Evolutionary conservation across 2,113 vertebrate species (phyloP), one percentile per base, ranked within the genome.

Genomic region (Enhydra lutris): DNA sequence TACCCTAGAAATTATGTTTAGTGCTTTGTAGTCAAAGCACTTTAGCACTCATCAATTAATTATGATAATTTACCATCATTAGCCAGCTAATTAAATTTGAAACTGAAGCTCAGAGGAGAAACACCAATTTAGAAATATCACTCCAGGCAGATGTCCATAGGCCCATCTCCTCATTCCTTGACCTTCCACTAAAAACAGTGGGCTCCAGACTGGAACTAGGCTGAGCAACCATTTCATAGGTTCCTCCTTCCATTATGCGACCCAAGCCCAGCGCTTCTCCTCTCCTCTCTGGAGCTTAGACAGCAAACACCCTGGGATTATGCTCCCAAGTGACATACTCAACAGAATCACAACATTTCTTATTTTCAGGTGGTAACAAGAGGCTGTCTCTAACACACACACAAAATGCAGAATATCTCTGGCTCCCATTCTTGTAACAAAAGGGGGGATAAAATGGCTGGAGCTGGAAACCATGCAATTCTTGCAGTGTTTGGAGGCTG

Each of bases 81-180:
- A 97, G 71, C 36, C 73, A 85, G 78, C 93, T 97, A 98, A 98
- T 98, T 98, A 97, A 97, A 96, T 97, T 95, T 95, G 92, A 97
- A 98, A 86, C 47, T 91, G 69, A 97, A 87, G 91, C 95, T 97
- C 69, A 96, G 94, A 97, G 85, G 79, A 97, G 91, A 95, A 96
- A 95, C 83, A 76, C 52, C 61, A 91, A 88, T 96, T 94, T 95
- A 79, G 74, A 96, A 96, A 93, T 47, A 90, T 74, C n/a, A 87
- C 82, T 93, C 61, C 67, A 94, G 83, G 96, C 93, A 97, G 88
- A 93, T 96, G 82, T 88, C 71, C 85, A 17, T 42, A 82, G 55
- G 47, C 78, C 36, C 79, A 34, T n/a, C 45, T 84, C 78, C 91
- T 94, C 57, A 65, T 90, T 94, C 92, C 85, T 71, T 96, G 95